A percentile compares a stretch with the other conserved stretches of the same genome.
phyloP scores from a whole-genome alignment of 1,140 invertebrate species.

The Charaxes varanes region DNA sequence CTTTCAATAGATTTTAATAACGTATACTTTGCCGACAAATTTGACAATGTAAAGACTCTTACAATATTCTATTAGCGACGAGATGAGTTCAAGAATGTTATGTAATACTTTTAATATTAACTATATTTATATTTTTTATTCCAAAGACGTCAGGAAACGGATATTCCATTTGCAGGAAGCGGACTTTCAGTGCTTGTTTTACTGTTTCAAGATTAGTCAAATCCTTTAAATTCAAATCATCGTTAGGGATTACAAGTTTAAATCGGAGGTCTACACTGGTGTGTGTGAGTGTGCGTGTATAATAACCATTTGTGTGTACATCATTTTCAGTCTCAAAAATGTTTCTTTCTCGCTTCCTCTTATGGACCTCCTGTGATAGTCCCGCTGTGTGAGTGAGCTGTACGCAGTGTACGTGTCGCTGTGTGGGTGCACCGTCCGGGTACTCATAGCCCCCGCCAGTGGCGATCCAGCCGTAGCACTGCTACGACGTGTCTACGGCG shows the following conservation, averaged over 20 bases:
- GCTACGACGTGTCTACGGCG: constrained; percentile 56
- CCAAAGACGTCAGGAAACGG: no score
- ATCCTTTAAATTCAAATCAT: constrained; percentile 70
- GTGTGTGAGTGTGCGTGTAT: constrained; percentile 33
- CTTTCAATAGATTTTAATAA: constrained; percentile 61
- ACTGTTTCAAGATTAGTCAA: constrained; percentile 41
- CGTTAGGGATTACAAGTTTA: constrained; percentile 72
- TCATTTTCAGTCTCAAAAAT: constrained; percentile 66
- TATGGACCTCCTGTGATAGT: constrained; percentile 37
- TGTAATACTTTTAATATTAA: no score
- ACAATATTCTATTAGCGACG: no score
- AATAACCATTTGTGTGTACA: constrained; percentile 55
- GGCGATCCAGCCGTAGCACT: constrained; percentile 47
- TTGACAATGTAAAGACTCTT: constrained; percentile 23
- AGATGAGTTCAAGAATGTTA: no score
- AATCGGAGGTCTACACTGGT: constrained; percentile 51
- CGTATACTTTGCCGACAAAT: constrained; percentile 53
- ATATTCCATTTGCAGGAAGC: constrained; percentile 1
- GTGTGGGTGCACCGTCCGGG: constrained; percentile 58
- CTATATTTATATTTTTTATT: no score
- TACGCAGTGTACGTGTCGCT: constrained; percentile 21
- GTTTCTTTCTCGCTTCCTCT: constrained; percentile 59
- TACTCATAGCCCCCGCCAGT: constrained; percentile 63
- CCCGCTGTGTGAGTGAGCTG: constrained; percentile 39
- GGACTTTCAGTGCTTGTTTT: constrained; percentile 11